Conservation (phyloP, 2,888 invertebrate species). For the Aporophyla lueneburgensis region DNA sequence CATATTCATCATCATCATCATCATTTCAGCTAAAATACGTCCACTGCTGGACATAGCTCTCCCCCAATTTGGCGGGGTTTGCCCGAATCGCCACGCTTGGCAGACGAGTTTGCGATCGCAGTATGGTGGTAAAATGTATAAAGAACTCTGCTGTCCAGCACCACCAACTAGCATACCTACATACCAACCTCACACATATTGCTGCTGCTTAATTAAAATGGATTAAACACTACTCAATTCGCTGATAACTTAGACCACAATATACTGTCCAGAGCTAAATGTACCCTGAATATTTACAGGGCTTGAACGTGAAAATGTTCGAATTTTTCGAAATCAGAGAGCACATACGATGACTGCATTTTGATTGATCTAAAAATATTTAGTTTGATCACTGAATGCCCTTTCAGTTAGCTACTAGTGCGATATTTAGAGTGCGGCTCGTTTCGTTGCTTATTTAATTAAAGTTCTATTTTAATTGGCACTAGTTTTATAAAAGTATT, state of each 20-base stretch:
- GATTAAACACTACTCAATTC: background rate
- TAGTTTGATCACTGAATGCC: slow-evolving; percentile 44
- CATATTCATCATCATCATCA: too few relatives aligned
- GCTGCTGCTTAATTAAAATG: background rate
- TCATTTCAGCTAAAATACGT: too few relatives aligned
- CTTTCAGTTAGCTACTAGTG: slow-evolving; percentile 23
- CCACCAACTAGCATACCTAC: too few relatives aligned
- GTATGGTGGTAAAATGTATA: too few relatives aligned
- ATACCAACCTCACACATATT: too few relatives aligned
- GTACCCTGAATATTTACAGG: slow-evolving; percentile 65
- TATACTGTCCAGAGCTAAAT: slow-evolving; percentile 58
- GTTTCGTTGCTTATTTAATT: slow-evolving; percentile 10
- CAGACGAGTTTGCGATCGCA: too few relatives aligned
- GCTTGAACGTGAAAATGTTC: slow-evolving; percentile 59
- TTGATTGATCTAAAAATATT: slow-evolving; percentile 64
- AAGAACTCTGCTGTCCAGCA: too few relatives aligned
- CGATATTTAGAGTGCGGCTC: background rate
- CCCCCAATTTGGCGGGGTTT: too few relatives aligned
- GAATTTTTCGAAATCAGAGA: slow-evolving; percentile 61
- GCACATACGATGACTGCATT: slow-evolving; percentile 39
- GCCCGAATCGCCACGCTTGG: too few relatives aligned
- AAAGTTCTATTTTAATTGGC: slow-evolving; percentile 2
- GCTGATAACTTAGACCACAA: slow-evolving; percentile 42
- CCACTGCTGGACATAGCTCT: too few relatives aligned
- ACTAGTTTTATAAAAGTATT: background rate